phyloP scores from a whole-genome alignment of 2,113 vertebrate species.

The Dunckerocampus dactyliophorus region DNA sequence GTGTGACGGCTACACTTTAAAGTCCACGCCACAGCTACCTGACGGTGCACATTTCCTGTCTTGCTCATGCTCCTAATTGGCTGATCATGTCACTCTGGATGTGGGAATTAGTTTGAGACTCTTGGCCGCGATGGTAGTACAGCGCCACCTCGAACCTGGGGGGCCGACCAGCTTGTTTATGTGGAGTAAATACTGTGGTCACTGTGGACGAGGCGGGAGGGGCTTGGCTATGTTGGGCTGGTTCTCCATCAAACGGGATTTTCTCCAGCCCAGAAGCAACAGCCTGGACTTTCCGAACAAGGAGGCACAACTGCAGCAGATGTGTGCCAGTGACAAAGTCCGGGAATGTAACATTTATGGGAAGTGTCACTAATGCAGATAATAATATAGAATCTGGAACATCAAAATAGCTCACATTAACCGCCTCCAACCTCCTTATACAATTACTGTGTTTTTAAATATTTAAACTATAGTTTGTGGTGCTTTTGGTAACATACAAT shows the following conservation, averaged over 20 bases:
- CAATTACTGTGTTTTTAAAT: too few relatives aligned
- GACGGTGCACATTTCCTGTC: conserved; percentile 60
- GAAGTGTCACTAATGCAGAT: conserved; percentile 5
- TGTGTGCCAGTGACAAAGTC: conserved; percentile 32
- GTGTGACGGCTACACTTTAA: conserved; percentile 34
- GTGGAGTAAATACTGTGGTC: conserved; percentile 72
- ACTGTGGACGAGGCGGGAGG: conserved; percentile 57
- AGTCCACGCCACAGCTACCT: conserved; percentile 51
- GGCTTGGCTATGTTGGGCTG: conserved; percentile 19
- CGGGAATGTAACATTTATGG: conserved; percentile 12
- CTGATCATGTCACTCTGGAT: conserved; percentile 58
- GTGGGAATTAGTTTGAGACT: conserved; percentile 56
- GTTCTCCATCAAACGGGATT: conserved; percentile 47
- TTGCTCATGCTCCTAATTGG: conserved; percentile 59
- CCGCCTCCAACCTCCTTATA: not conserved
- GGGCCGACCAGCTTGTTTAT: conserved; percentile 61
- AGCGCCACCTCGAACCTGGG: conserved; percentile 52
- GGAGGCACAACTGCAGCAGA: conserved; percentile 39
- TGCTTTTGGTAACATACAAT: too few relatives aligned
- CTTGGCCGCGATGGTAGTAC: conserved; percentile 29
- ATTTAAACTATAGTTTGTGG: too few relatives aligned
- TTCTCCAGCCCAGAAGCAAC: conserved; percentile 44
- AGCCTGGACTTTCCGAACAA: conserved; percentile 8
- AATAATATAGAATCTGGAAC: conserved; percentile 1
- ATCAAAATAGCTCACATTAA: conserved; percentile 5